These are phyloP conservation scores for Mactra quadrangularis DNA, from an alignment of 1,140 invertebrate species.

Conservation along the genomic window DNA sequence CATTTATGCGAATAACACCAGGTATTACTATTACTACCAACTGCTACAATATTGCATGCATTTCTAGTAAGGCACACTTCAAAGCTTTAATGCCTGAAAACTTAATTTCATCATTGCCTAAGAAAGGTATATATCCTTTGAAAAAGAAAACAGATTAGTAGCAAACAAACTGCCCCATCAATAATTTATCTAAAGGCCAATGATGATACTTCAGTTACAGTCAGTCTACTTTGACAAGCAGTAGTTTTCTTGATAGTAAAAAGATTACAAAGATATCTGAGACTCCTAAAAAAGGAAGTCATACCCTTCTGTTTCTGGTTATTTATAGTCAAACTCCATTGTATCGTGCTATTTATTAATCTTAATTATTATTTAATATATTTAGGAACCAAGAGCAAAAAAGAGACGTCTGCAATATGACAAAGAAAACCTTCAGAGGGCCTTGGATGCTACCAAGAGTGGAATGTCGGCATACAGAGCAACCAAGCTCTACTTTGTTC, in stretches of 20 bases:
- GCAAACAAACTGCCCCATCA: neutral
- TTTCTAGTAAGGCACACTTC: conserved; percentile 27
- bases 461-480: too few species aligned
- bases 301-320: neutral
- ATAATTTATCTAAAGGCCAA: neutral
- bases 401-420: too few species aligned
- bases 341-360: too few species aligned
- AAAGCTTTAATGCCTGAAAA: conserved; percentile 33
- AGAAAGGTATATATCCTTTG: conserved; percentile 36
- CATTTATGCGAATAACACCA: conserved; percentile 17
- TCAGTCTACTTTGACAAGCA: neutral
- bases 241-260: neutral
- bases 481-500: too few species aligned
- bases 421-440: too few species aligned
- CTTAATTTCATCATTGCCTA: conserved; percentile 36
- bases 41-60: conserved; percentile 13
- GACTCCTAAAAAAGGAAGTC: conserved; percentile 12
- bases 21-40: neutral
- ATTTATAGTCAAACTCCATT: too few species aligned
- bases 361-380: too few species aligned
- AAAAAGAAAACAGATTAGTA: conserved; percentile 18
- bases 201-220: neutral
- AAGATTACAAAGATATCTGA: neutral
- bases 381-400: too few species aligned
- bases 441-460: too few species aligned